Evolutionary conservation across 2,888 invertebrate genomes (phyloP).

Genomic region (Nesidiocoris tenuis): DNA sequence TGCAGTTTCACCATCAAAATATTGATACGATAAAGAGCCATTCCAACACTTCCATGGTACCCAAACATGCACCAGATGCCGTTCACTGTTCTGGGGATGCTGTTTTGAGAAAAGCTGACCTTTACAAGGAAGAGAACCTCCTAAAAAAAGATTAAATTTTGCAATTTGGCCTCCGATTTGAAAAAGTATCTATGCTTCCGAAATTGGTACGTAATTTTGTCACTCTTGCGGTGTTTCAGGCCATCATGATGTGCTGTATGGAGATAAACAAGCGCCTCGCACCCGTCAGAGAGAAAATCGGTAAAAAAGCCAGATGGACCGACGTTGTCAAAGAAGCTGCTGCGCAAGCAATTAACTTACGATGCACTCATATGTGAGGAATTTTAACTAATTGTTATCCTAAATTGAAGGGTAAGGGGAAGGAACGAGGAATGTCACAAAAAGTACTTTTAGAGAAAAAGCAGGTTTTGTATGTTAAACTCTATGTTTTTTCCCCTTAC

Average conservation of each 20-base stretch:
- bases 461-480: too few species aligned
- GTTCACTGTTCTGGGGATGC: not conserved
- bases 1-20: too few species aligned
- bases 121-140: too few species aligned
- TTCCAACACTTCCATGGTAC: too few species aligned
- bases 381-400: not conserved
- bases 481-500: too few species aligned
- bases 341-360: slow-evolving; percentile 61
- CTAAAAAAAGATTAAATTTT: too few species aligned
- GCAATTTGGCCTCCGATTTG: too few species aligned
- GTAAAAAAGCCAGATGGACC: slow-evolving; percentile 49
- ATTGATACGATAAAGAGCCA: too few species aligned
- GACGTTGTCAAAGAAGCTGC: slow-evolving; percentile 60
- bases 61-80: too few species aligned
- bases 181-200: too few species aligned
- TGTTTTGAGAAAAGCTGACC: not conserved
- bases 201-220: slow-evolving; percentile 7
- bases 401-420: not conserved
- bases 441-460: too few species aligned
- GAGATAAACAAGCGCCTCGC: slow-evolving; percentile 62
- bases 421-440: too few species aligned
- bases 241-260: slow-evolving; percentile 66
- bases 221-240: slow-evolving; percentile 53
- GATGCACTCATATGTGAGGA: slow-evolving; percentile 61
- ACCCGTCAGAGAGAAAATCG: slow-evolving; percentile 45